Evolutionary conservation across 2,797 vertebrate species (phyloP).

Genomic region (Lerista edwardsae): DNA sequence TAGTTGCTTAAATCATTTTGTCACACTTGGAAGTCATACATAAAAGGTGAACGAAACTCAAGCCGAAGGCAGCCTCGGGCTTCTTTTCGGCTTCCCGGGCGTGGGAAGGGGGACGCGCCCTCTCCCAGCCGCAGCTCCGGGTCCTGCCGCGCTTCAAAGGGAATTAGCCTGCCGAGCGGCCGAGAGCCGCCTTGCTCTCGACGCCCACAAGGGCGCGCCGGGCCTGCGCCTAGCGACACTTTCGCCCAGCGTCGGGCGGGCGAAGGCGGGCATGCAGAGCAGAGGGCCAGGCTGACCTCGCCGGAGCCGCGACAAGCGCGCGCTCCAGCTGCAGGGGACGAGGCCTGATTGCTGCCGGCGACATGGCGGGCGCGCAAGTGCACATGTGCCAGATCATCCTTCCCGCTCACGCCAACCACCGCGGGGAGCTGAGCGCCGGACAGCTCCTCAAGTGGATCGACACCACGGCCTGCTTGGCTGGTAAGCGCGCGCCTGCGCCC

Average conservation of each 20-base stretch:
- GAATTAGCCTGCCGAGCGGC: background rate
- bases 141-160: background rate
- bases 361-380: conserved; percentile 45
- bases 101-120: no score
- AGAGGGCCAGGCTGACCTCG: background rate
- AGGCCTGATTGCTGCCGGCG: background rate
- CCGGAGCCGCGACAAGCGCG: background rate
- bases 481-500: conserved; percentile 49
- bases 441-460: conserved; percentile 81
- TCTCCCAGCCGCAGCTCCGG: no score
- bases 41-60: no score
- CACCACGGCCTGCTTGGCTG: conserved; percentile 76
- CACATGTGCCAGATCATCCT: conserved; percentile 74
- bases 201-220: conserved; percentile 27
- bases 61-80: no score
- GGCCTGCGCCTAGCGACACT: background rate
- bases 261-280: background rate
- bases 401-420: conserved; percentile 71
- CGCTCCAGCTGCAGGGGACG: no score
- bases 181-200: background rate
- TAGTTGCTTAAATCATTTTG: no score
- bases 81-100: no score
- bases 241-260: background rate
- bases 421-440: conserved; percentile 74
- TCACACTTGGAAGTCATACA: no score